Evolutionary conservation across 1,140 invertebrate species (phyloP), one percentile per base, ranked within the genome.

Genomic region (Microplitis mediator): DNA sequence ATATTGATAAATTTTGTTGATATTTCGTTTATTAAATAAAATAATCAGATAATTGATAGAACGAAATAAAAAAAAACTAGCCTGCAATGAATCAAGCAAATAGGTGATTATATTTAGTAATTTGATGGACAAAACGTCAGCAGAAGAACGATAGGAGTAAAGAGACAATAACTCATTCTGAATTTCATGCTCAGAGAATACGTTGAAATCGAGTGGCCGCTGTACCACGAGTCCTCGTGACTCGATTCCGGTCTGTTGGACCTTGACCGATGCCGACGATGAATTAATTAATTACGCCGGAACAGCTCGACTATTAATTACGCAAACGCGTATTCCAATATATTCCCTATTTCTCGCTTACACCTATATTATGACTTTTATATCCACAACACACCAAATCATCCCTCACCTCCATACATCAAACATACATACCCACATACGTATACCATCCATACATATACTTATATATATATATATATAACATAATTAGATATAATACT

Each of bases 281-380:
- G 74, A 75, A 75, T 75, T 75, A 75, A 75, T 75, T 75, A 73
- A 75, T 75, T 75, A 73, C 74, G 71, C 52, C 67, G 64, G 68
- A 73, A 75, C 68, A 65, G 52, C 50, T 52, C 35, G 65, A 66
- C 74, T 64, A 75, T 75, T 75, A 75, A 75, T 75, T 75, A 75
- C 71, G 74, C 74, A 75, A 75, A 75, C 71, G 74, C 74, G 74
- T 73, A 75, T 75, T 75, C 71, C 68, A 73, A 75, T 71, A 75
- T 60, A 73, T 68, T 54, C 71, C 70, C 58, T 50, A 39, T 45
- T 31, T 54, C 31, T 32, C 45, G 16, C 8, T 39, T 58, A n/a
- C 36, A 31, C 31, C 14, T 6, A 0, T 23, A 3, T 36, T 61
- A 31, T 50, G 32, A 9, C 58, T 13, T 60, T 14, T 54, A 14